Percentiles rank a stretch among this genome's conserved stretches.
Conservation (phyloP, 2,888 invertebrate species). For the Andrena fulva region DNA sequence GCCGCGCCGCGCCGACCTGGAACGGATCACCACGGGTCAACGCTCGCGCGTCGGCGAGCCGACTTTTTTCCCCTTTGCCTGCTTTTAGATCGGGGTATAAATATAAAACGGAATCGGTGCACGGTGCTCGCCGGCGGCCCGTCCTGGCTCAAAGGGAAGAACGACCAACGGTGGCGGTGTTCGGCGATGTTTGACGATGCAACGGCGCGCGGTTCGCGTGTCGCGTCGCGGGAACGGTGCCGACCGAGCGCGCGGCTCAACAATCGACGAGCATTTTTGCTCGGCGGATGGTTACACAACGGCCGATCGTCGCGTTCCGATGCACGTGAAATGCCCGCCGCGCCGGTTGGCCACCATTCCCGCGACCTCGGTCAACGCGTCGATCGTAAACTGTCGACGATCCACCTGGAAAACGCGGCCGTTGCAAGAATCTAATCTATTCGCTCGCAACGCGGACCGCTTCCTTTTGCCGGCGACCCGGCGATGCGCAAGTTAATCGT, state of each 20-base stretch:
- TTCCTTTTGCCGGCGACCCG: not conserved
- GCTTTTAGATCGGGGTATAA: constrained; percentile 58
- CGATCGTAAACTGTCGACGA: constrained; percentile 20
- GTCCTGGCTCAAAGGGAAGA: constrained; percentile 41
- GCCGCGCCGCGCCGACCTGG: constrained; percentile 37
- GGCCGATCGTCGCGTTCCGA: constrained; percentile 25
- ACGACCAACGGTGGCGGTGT: constrained; percentile 23
- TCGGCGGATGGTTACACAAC: constrained; percentile 27
- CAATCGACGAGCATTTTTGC: constrained; percentile 8
- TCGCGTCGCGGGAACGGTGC: not conserved
- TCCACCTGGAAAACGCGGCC: not conserved
- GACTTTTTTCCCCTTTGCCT: constrained; percentile 26
- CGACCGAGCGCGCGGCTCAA: not conserved
- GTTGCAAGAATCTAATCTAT: constrained; percentile 22
- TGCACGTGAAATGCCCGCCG: constrained; percentile 20
- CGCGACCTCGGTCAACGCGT: constrained; percentile 56
- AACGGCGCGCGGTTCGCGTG: constrained; percentile 14
- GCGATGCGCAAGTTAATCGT: not conserved
- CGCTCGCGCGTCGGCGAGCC: constrained; percentile 48
- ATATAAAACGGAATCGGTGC: constrained; percentile 45
- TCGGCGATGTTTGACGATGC: not conserved
- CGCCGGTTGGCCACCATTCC: not conserved
- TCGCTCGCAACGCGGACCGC: not conserved
- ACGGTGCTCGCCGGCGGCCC: not conserved
- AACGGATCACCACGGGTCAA: constrained; percentile 60